These are phyloP conservation scores for Lithobates sylvaticus DNA, from an alignment of 2,797 vertebrate genomes.

Conservation along the genomic window DNA sequence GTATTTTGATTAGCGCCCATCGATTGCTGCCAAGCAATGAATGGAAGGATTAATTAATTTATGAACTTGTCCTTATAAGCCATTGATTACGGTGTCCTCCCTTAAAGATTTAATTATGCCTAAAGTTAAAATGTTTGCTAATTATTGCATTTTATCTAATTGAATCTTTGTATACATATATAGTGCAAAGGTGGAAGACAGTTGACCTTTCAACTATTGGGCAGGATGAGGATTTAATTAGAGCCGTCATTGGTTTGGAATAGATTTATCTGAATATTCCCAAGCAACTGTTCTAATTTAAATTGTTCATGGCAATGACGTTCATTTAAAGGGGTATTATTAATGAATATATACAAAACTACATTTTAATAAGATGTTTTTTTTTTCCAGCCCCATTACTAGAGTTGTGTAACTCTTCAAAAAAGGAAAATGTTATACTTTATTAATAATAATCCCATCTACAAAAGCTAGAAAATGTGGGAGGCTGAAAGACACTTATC, in stretches of 20 bases:
- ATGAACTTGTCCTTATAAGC: constrained; percentile 95
- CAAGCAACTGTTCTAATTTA: constrained; percentile 57
- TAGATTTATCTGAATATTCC: constrained; percentile 68
- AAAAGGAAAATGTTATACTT: no score
- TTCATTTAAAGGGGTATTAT: constrained; percentile 13
- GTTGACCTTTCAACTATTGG: constrained; percentile 84
- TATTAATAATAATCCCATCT: no score
- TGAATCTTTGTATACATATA: constrained; percentile 91
- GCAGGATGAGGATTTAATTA: constrained; percentile 91
- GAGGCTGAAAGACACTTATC: no score
- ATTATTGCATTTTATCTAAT: constrained; percentile 98
- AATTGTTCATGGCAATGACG: background rate
- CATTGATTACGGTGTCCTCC: constrained; percentile 94
- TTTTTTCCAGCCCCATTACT: no score
- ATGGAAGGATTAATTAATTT: constrained; percentile 98
- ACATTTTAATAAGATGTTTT: no score
- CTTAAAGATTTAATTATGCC: constrained; percentile 94
- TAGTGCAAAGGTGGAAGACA: constrained; percentile 92
- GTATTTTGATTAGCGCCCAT: constrained; percentile 88
- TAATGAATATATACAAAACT: no score
- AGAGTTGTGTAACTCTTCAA: no score
- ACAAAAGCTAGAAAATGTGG: no score
- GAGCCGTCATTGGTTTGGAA: constrained; percentile 73
- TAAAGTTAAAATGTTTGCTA: constrained; percentile 97
- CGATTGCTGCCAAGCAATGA: constrained; percentile 86